Base-by-base conservation (phyloP, 2,888 invertebrate genomes). In the Octodonta nipae region DNA sequence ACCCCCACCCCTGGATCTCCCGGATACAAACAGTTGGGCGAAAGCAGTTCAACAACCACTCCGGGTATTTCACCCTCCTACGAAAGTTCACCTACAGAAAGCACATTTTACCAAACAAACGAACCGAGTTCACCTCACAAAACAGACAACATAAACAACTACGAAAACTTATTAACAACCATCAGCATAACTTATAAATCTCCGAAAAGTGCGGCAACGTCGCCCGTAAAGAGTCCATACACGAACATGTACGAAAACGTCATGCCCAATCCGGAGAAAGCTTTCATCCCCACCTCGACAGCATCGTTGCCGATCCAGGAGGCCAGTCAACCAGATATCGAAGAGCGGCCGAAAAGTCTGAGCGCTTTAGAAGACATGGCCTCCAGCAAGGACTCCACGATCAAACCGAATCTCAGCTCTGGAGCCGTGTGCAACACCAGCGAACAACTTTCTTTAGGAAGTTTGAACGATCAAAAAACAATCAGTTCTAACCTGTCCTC, bases 181-280 rank as follows among this genome's bases (percentile, higher is more conserved):
- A 79, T 79, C 13, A 78, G 75, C 56, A 79, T 79, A 5, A 78
- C 75, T 2, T 79, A 78, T 51, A 66, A 75, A 50, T 76, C 77
- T 3, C 78, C 78, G 0, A 70, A 67, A 49, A 55, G 55, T 17
- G 41, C 47, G 1, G 45, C 54, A 13, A 42, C 47, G 5, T 49
- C 55, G 15, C 53, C 51, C 6, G 30, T 46, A 15, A 54, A 48
- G 35, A 46, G 40, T 6, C 35, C 44, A 6, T 33, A 42, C 2
- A 30, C 36, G 5, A 45, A 67, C 39, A 66, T 54, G 0, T 75
- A 75, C 44, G 75, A 75, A 48, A 72, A 72, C 46, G 65, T 75
- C 7, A 60, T 56, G 8, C 64, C 70, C 30, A 71, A 70, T 0
- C 67, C 70, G 31, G 70, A 58, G 43, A 57, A 67, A 15, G 73